Evolutionary conservation across 1,140 invertebrate species (phyloP).

Genomic region (Ips nitidus): DNA sequence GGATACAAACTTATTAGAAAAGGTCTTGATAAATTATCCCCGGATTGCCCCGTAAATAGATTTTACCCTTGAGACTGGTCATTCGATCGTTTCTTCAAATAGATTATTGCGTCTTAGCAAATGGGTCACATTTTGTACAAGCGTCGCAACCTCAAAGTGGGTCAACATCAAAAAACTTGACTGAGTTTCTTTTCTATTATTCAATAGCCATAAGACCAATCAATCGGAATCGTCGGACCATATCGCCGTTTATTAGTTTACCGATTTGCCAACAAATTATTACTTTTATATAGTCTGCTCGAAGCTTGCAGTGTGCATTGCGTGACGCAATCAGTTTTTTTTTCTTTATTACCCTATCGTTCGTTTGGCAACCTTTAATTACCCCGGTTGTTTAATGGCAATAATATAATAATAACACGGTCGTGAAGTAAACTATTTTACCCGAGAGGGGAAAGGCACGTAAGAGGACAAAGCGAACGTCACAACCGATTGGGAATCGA

Average conservation of each 20-base stretch:
- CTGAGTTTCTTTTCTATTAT: not conserved
- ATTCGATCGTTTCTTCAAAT: no score
- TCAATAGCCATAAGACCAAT: not conserved
- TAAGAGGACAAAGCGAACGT: constrained; percentile 3
- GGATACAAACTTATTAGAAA: no score
- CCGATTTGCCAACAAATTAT: constrained; percentile 2
- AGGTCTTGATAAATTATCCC: no score
- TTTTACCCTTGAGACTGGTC: no score
- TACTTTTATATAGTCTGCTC: not conserved
- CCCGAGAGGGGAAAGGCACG: constrained; percentile 1
- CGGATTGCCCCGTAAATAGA: no score
- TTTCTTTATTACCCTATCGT: no score
- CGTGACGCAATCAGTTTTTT: no score
- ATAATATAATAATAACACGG: no score
- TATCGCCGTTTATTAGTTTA: not conserved
- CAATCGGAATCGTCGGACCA: not conserved
- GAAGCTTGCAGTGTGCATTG: no score
- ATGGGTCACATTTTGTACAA: not conserved
- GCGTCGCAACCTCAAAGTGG: not conserved
- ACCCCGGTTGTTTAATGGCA: no score
- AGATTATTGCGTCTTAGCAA: no score
- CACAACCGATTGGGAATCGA: constrained; percentile 4
- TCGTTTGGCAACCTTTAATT: no score
- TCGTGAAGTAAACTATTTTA: constrained; percentile 3
- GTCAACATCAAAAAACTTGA: not conserved